Conservation (phyloP, 2,113 vertebrate genomes). For the Sylvicapra grimmia region DNA sequence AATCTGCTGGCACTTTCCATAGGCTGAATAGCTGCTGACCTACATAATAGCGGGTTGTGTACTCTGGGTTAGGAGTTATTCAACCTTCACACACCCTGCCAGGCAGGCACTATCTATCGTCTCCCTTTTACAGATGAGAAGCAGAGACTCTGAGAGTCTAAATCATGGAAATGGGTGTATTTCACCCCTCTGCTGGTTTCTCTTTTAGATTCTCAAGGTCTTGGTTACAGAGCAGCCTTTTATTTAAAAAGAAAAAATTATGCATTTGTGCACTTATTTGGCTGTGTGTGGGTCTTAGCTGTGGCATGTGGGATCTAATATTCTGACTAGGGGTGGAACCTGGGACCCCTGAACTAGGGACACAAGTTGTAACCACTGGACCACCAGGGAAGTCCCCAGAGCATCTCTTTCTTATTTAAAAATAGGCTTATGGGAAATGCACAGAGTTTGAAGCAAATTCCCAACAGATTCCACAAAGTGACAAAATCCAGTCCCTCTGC, state of each 20-base stretch:
- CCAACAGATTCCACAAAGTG: not conserved
- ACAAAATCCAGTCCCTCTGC: not conserved
- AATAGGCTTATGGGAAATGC: not conserved
- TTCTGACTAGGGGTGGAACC: not conserved
- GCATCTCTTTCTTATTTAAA: not conserved
- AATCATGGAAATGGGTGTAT: not conserved
- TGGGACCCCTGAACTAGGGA: not conserved
- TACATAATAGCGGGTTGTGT: not conserved
- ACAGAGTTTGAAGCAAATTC: not conserved
- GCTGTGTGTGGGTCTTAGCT: not conserved
- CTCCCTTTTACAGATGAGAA: not conserved
- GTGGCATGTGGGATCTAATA: not conserved
- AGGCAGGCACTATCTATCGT: not conserved
- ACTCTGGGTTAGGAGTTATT: not conserved
- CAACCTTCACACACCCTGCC: fast-evolving
- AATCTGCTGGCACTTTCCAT: not conserved
- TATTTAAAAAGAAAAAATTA: not conserved
- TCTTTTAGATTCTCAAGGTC: not conserved
- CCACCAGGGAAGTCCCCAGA: not conserved
- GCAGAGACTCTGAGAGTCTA: not conserved
- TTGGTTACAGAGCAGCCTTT: not conserved
- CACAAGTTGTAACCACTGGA: not conserved
- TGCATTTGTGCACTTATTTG: not conserved
- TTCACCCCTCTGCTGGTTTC: not conserved
- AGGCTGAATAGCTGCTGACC: not conserved